Evolutionary conservation across 2,113 vertebrate genomes (phyloP).

Genomic region (Galeopterus variegatus): DNA sequence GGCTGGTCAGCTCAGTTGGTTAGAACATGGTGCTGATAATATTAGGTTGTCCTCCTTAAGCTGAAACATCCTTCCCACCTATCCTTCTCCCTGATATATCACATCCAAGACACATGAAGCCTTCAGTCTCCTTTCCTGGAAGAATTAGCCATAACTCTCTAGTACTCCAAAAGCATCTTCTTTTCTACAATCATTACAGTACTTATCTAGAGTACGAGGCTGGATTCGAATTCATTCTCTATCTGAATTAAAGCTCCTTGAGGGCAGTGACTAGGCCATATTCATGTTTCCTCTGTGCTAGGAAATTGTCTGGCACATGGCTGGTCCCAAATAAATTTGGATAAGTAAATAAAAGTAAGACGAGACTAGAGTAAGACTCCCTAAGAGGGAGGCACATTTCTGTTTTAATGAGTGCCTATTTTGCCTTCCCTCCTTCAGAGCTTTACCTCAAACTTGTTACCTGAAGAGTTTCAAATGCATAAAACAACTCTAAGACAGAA

Average conservation of each 20-base stretch:
- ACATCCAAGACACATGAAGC: background rate
- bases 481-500: slow-evolving; percentile 15
- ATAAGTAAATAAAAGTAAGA: slow-evolving; percentile 52
- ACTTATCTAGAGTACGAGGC: background rate
- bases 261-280: background rate
- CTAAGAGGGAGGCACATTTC: background rate
- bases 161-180: background rate
- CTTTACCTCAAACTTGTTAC: background rate
- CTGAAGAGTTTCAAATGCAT: background rate
- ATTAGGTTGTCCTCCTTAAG: background rate
- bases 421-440: background rate
- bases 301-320: background rate
- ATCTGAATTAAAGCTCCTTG: background rate
- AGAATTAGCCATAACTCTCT: background rate
- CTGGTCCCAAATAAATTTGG: background rate
- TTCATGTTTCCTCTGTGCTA: background rate
- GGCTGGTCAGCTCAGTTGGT: too few species aligned
- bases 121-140: background rate
- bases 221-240: slow-evolving; percentile 5
- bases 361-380: background rate
- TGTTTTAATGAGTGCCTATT: background rate
- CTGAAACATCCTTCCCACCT: slow-evolving; percentile 9
- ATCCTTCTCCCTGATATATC: slow-evolving; percentile 6
- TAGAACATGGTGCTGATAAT: too few species aligned
- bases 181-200: slow-evolving; percentile 30